These are phyloP conservation scores for Phymatocera aterrima DNA, from an alignment of 2,888 invertebrate genomes.

Conservation along the genomic window DNA sequence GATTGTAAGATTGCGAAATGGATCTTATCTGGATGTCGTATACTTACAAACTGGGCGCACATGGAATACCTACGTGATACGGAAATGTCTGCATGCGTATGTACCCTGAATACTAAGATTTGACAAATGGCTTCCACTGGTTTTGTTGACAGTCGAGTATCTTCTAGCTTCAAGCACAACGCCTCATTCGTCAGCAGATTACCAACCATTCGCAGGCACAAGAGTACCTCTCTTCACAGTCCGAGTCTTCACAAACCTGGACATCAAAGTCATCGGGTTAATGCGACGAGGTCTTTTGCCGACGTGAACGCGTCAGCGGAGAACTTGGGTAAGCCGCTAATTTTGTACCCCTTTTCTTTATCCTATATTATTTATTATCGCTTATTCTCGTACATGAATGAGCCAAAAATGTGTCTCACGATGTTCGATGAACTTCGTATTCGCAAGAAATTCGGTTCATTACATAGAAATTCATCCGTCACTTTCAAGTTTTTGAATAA, in stretches of 20 bases:
- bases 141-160: slow-evolving; percentile 79
- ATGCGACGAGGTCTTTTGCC: slow-evolving; percentile 78
- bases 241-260: slow-evolving; percentile 80
- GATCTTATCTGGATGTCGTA: not conserved
- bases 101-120: not conserved
- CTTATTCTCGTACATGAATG: not conserved
- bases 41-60: not conserved
- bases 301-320: slow-evolving; percentile 86
- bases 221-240: slow-evolving; percentile 86
- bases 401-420: slow-evolving; percentile 10
- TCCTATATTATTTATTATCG: not conserved
- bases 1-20: not conserved
- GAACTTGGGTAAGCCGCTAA: slow-evolving; percentile 80
- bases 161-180: slow-evolving; percentile 94
- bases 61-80: not conserved
- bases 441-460: too few species aligned
- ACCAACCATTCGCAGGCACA: slow-evolving; percentile 90
- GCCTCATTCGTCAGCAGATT: slow-evolving; percentile 94
- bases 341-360: not conserved
- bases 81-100: not conserved
- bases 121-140: slow-evolving; percentile 24
- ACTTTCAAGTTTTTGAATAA: too few species aligned
- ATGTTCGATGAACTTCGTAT: not conserved
- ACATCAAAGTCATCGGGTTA: slow-evolving; percentile 75
- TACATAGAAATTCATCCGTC: too few species aligned